Conservation (phyloP, 2,888 invertebrate genomes). For the Crematogaster levior region DNA sequence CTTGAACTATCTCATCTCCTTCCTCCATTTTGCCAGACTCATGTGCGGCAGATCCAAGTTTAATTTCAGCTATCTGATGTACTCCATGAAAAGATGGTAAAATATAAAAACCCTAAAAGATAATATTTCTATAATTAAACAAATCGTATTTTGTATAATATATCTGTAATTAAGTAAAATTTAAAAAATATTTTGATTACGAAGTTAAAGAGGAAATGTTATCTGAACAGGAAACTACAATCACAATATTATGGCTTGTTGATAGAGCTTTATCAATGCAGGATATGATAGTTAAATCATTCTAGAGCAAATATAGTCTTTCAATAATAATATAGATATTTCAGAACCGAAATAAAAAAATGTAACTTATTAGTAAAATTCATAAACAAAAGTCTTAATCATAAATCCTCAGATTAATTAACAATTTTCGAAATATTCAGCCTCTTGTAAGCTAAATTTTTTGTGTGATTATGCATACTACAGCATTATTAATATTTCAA, state of each 20-base stretch:
- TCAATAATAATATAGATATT: background rate
- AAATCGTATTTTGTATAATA: conserved; percentile 18
- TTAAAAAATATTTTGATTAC: conserved; percentile 14
- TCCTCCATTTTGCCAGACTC: conserved; percentile 96
- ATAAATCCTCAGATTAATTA: no score
- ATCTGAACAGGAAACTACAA: conserved; percentile 73
- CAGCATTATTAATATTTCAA: background rate
- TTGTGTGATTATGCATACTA: background rate
- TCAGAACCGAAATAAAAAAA: background rate
- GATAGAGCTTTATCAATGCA: conserved; percentile 64
- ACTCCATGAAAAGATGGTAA: conserved; percentile 93
- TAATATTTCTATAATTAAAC: conserved; percentile 33
- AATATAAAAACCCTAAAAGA: conserved; percentile 93
- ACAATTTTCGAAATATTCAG: background rate
- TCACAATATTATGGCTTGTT: conserved; percentile 53
- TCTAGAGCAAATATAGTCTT: background rate
- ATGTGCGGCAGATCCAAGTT: conserved; percentile 96
- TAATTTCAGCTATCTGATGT: conserved; percentile 94
- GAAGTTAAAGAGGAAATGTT: conserved; percentile 40
- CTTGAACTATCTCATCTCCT: conserved; percentile 98
- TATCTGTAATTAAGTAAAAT: conserved; percentile 13
- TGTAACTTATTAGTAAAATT: background rate
- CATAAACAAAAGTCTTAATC: background rate
- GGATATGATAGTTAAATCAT: conserved; percentile 65
- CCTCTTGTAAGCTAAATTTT: background rate